These are phyloP conservation scores for Cecropterus lyciades DNA, from an alignment of 1,140 invertebrate species.

Conservation along the genomic window DNA sequence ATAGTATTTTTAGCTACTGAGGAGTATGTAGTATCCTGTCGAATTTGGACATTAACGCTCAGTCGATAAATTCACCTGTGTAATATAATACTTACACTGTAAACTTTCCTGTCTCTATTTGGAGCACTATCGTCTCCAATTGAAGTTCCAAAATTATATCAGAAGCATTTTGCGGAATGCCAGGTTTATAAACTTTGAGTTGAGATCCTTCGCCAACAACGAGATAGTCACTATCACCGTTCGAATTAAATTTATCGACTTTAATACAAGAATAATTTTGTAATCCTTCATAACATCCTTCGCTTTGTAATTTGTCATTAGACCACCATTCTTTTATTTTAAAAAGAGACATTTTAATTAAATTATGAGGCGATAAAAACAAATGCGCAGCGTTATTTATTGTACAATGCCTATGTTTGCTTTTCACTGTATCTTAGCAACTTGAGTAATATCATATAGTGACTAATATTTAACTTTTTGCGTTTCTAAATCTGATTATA, in stretches of 20 bases:
- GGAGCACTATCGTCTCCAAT: constrained; percentile 58
- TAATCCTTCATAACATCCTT: constrained; percentile 43
- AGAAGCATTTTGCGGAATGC: constrained; percentile 45
- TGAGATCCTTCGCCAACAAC: constrained; percentile 57
- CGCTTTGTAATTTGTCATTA: constrained; percentile 59
- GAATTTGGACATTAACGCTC: no score
- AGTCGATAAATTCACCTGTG: no score
- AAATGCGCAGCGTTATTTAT: neutral
- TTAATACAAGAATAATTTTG: constrained; percentile 63
- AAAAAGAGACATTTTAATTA: constrained; percentile 61
- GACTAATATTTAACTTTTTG: no score
- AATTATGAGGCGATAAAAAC: neutral
- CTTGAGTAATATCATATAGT: no score
- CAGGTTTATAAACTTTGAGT: constrained; percentile 70
- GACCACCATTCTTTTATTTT: constrained; percentile 77
- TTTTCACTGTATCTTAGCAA: neutral
- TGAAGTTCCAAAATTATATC: constrained; percentile 60
- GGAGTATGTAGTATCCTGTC: no score
- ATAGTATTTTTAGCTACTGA: no score
- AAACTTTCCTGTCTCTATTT: constrained; percentile 75
- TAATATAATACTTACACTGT: constrained; percentile 66
- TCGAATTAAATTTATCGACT: constrained; percentile 70
- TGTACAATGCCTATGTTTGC: neutral
- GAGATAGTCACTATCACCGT: constrained; percentile 70
- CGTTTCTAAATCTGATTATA: no score